Percentiles rank a stretch among this genome's conserved stretches.
Conservation (phyloP, 2,888 invertebrate species). For the Euspilapteryx auroguttella region DNA sequence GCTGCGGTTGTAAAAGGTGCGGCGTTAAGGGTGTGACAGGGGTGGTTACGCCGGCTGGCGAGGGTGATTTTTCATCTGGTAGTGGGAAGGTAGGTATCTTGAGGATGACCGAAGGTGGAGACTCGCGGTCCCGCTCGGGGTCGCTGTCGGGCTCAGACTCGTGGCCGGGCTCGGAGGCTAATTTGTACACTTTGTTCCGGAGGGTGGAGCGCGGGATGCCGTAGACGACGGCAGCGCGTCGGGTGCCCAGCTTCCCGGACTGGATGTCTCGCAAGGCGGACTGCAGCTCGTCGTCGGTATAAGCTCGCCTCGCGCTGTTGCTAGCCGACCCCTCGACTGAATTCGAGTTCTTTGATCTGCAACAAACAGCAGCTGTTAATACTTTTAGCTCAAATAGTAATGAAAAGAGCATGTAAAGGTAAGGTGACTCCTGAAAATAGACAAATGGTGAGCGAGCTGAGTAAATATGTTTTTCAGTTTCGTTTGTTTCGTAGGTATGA, state of each 20-base stretch:
- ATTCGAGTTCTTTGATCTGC: constrained; percentile 39
- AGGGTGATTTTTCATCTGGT: constrained; percentile 47
- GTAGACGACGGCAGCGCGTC: constrained; percentile 92
- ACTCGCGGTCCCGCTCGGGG: constrained; percentile 33
- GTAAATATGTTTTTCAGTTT: too few species aligned
- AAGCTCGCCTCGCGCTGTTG: constrained; percentile 72
- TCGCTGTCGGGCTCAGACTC: constrained; percentile 62
- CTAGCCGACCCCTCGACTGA: constrained; percentile 35
- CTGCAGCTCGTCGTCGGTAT: constrained; percentile 94
- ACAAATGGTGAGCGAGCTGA: too few species aligned
- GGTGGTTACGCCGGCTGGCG: constrained; percentile 44
- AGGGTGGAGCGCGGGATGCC: constrained; percentile 96
- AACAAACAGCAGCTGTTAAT: constrained; percentile 18
- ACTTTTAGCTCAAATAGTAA: too few species aligned
- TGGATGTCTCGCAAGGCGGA: constrained; percentile 94
- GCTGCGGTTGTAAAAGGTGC: constrained; percentile 29
- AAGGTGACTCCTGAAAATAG: too few species aligned
- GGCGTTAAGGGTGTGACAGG: constrained; percentile 51
- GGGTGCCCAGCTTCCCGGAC: constrained; percentile 88
- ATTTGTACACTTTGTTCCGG: constrained; percentile 92
- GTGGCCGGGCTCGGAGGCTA: constrained; percentile 71
- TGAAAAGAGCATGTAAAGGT: too few species aligned
- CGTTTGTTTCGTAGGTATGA: too few species aligned
- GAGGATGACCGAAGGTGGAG: constrained; percentile 76
- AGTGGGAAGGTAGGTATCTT: constrained; percentile 91